Percentiles rank a stretch among this genome's conserved stretches.
Conservation (phyloP, 2,113 vertebrate species). For the Columbina picui region DNA sequence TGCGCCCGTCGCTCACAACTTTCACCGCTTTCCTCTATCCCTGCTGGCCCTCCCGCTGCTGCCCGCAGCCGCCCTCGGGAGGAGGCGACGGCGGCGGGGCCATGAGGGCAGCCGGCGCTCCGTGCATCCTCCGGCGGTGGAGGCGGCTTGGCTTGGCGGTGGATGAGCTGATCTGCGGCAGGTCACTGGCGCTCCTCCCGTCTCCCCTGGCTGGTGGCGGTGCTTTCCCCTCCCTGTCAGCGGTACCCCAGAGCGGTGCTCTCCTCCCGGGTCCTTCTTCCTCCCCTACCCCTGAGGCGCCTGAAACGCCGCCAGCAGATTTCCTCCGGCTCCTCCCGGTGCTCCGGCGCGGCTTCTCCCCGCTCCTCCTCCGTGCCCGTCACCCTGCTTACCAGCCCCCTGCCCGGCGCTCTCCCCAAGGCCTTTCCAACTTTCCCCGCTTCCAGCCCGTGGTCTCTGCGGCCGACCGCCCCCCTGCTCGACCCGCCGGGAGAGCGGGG, state of each 20-base stretch:
- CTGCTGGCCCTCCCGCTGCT: not conserved
- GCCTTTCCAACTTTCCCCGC: not conserved
- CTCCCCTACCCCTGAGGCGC: not conserved
- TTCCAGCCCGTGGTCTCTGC: not conserved
- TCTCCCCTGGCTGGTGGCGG: not conserved
- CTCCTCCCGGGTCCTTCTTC: not conserved
- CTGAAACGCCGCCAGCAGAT: slow-evolving; percentile 11
- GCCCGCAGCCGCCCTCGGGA: not conserved
- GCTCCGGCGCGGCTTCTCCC: not conserved
- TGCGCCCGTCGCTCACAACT: not conserved
- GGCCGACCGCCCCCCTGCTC: not conserved
- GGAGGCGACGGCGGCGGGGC: not conserved
- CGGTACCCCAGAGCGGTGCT: not conserved
- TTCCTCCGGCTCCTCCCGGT: slow-evolving; percentile 17
- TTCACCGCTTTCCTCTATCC: not conserved
- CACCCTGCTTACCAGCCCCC: not conserved
- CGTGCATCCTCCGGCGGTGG: not conserved
- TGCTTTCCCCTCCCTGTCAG: not conserved
- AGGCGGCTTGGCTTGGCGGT: not conserved
- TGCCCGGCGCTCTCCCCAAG: not conserved
- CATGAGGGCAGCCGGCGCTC: not conserved
- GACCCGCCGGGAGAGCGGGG: not conserved
- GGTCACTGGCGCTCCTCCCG: not conserved
- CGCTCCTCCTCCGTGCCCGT: not conserved
- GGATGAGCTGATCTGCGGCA: not conserved